Evolutionary conservation across 2,888 invertebrate species (phyloP), one percentile per base, ranked within the genome.

Genomic region (Orthosia gothica): DNA sequence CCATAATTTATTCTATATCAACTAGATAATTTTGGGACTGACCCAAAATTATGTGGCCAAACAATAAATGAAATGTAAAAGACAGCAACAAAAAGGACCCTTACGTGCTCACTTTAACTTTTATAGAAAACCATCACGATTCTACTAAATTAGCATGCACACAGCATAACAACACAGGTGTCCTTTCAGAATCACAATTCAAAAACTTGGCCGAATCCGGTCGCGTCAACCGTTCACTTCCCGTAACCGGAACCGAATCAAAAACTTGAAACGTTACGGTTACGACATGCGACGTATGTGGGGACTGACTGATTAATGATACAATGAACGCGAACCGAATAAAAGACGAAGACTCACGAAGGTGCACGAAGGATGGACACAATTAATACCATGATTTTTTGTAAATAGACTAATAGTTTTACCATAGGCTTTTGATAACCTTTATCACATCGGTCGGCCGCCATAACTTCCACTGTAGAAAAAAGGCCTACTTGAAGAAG

Each of bases 191-290:
- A 79, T 79, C 58, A 67, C 83, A 83, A 82, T 82, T 83, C 79
- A 70, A 76, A 82, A 79, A 82, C 54, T 82, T 79, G 26, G 49
- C 70, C 67, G 70, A 73, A 82, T 82, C 83, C 83, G 83, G 82
- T 64, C 76, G 65, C 68, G 70, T 82, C 82, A 73, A 82, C 79
- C 72, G 76, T 75, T 76, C 79, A 83, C 82, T 83, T 83, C 83
- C 82, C 70, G 72, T 83, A 82, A 83, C 79, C 76, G 79, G 82
- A 82, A 82, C 70, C 68, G 72, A 70, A 79, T 83, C 76, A 82
- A 82, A 82, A 83, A 83, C 76, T 79, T 79, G 63, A 73, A 70
- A 70, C 68, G 52, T 74, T 70, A 79, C 67, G 57, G 52, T 79
- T 67, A 70, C 54, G 63, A 70, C 49, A 47, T 47, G 69, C 59